These are phyloP conservation scores for Eremophila alpestris DNA, from an alignment of 2,797 vertebrate species.

Conservation along the genomic window DNA sequence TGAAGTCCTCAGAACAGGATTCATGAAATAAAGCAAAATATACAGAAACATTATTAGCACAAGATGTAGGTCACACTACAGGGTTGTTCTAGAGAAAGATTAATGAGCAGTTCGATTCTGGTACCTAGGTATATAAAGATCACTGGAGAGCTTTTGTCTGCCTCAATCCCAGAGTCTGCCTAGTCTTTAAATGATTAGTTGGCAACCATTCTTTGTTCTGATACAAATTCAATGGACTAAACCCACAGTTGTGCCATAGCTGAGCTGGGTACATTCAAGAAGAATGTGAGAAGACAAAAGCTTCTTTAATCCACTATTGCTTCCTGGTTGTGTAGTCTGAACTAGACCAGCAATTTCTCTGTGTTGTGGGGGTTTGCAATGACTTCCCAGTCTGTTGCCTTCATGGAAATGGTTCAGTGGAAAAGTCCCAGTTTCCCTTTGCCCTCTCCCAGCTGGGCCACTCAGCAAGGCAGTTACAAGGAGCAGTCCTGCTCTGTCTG, in stretches of 20 bases:
- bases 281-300: neutral
- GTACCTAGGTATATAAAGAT: conserved; percentile 42
- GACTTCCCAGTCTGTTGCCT: neutral
- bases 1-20: neutral
- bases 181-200: conserved; percentile 18
- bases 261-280: neutral
- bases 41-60: conserved; percentile 35
- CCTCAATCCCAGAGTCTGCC: neutral
- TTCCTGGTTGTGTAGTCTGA: neutral
- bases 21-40: conserved; percentile 1
- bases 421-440: neutral
- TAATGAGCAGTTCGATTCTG: conserved; percentile 44
- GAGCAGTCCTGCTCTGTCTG: neutral
- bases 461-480: neutral
- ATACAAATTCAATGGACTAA: conserved; percentile 7
- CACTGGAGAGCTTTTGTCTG: conserved; percentile 51
- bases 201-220: conserved; percentile 34
- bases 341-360: neutral
- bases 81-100: conserved; percentile 48
- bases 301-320: neutral
- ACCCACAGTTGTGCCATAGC: neutral
- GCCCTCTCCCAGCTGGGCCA: neutral
- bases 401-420: neutral
- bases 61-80: conserved; percentile 51
- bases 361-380: neutral